Evolutionary conservation across 2,797 vertebrate species (phyloP).

Genomic region (Rhinoraja longicauda): DNA sequence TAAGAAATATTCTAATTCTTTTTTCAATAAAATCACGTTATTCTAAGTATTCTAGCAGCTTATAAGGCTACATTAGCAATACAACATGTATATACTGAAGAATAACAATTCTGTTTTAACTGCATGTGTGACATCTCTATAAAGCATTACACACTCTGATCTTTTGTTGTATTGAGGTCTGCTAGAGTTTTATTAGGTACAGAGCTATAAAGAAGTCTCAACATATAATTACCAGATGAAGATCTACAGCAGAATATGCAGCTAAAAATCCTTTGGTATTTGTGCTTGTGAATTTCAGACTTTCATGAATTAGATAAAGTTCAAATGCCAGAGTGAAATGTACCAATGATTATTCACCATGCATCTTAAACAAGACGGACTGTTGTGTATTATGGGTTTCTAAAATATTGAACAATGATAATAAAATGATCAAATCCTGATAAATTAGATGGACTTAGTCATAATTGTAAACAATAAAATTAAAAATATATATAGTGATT

Average conservation of each 20-base stretch:
- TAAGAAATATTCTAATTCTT: background rate
- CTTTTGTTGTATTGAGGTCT: conserved; percentile 38
- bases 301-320: conserved; percentile 2
- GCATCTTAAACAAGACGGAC: background rate
- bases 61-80: conserved; percentile 21
- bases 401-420: conserved; percentile 2
- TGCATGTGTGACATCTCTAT: conserved; percentile 38
- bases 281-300: conserved; percentile 11
- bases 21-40: background rate
- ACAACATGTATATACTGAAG: conserved; percentile 25
- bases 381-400: background rate
- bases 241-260: conserved; percentile 32
- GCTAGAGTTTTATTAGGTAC: conserved; percentile 30
- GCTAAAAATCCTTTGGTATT: conserved; percentile 25
- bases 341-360: background rate
- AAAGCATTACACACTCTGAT: conserved; percentile 37
- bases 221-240: conserved; percentile 34
- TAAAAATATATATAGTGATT: background rate
- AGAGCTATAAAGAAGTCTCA: conserved; percentile 37
- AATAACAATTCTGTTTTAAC: conserved; percentile 36
- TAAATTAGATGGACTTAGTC: background rate
- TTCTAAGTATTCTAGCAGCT: background rate
- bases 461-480: background rate
- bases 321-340: conserved; percentile 2
- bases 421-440: too few relatives aligned